Evolutionary conservation across 2,888 invertebrate genomes (phyloP), one percentile per base, ranked within the genome.

Genomic region (Xanthia icteritia): DNA sequence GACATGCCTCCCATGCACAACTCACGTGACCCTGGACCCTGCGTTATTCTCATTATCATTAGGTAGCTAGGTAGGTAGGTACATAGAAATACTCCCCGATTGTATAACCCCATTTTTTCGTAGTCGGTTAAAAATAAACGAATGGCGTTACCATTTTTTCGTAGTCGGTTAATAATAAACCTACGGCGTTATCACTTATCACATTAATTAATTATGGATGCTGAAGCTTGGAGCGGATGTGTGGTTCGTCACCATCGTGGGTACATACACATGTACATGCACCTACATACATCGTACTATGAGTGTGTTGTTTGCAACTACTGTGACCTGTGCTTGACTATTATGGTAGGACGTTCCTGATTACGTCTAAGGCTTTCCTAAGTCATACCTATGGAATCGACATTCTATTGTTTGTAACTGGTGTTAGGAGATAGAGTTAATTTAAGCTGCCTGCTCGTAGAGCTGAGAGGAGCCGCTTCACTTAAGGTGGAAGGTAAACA

Each of bases 201-300:
- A 65, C 64, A 79, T 36, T 51, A 17, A 60, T 31, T 54, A 54
- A 65, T 48, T 31, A 60, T 45, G 73, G 51, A 65, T 60, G 36
- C 42, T 80, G 64, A n/a, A 42, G 72, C n/a, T n/a, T 48, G 36
- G 11, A 79, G 39, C 78, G 78, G 78, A 78, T 73, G 80, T 73
- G 58, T 54, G 77, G 4, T 77, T 77, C 56, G 58, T 78, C 78
- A 78, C 42, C 64, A 58, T 23, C 20, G 70, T 45, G 23, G 54
- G 42, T 56, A 72, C n/a, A n/a, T n/a, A n/a, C n/a, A n/a, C n/a
- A n/a, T n/a, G n/a, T n/a, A n/a, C n/a, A n/a, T 3, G 0, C 2
- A 31, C 31, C 31, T 73, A 63, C 39, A 6, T 69, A 39, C 39
- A 63, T 39, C 5, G 27, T 45, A 65, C 13, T 58, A 31, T 65